Base-by-base conservation (phyloP, 2,113 vertebrate species). In the Neoarius graeffei region DNA sequence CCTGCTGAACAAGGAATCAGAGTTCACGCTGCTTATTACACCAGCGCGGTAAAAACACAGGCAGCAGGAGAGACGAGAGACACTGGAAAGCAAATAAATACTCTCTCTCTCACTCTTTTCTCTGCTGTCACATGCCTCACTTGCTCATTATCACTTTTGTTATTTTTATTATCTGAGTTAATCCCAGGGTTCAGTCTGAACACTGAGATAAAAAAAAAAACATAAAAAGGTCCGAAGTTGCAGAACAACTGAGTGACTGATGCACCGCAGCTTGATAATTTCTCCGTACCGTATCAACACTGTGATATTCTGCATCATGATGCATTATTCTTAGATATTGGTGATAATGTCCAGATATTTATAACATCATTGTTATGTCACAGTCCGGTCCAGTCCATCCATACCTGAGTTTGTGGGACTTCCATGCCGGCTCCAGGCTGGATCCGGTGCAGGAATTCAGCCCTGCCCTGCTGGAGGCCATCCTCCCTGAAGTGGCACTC, bases 1-100 rank as follows among this genome's bases (percentile, higher is more conserved):
- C 85, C 81, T 79, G 85, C 88, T 84, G 88, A 86, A 50, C 81
- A 85, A 52, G 85, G 84, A 87, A 57, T 74, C 84, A 10, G 74
- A 88, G 89, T 85, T 60, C 67, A 57, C 20, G 13, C n/a, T 13
- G 73, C 64, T 88, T 69, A 86, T 85, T 88, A 59, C 88, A 23
- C 64, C 20, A 20, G 11, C 19, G 57, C 77, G 52, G 77, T 62
- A 79, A 74, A 89, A 87, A 85, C 50, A 85, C 52, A 86, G 80
- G 57, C 66, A 85, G 87, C 62, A 35, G 64, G 62, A 27, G 77
- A 80, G 64, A 71, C 73, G 10, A 64, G 60, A 83, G 59, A 9
- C 27, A 79, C 77, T 79, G 84, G 84, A 85, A 85, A 79, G 81
- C 57, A 86, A 88, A 81, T 64, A 88, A 60, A 83, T 80, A 77